Evolutionary conservation across 1,140 invertebrate species (phyloP).

Genomic region (Drosophila cardini): DNA sequence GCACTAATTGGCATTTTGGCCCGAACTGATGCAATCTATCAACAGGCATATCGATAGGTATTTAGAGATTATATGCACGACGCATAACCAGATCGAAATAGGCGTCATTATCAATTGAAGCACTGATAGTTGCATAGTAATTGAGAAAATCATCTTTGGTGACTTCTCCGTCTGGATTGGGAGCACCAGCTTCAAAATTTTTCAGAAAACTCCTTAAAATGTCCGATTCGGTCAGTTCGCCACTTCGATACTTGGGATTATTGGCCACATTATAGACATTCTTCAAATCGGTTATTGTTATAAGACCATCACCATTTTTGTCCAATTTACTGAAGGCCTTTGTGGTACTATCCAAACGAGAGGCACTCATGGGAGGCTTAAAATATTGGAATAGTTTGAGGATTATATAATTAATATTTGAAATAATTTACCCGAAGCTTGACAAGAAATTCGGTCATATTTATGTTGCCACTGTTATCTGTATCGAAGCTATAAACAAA

Average conservation of each 20-base stretch:
- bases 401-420: not conserved
- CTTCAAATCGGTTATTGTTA: conserved; percentile 92
- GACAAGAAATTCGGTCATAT: conserved; percentile 94
- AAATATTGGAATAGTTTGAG: not conserved
- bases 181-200: conserved; percentile 92
- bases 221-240: conserved; percentile 93
- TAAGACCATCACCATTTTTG: conserved; percentile 92
- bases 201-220: conserved; percentile 93
- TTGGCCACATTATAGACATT: conserved; percentile 69
- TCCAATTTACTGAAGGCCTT: conserved; percentile 96
- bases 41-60: conserved; percentile 5
- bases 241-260: conserved; percentile 90
- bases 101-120: conserved; percentile 96
- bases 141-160: conserved; percentile 97
- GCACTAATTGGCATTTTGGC: not conserved
- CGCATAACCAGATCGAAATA: conserved; percentile 98
- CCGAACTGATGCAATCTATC: not conserved
- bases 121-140: conserved; percentile 96
- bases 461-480: conserved; percentile 92
- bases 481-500: conserved; percentile 89
- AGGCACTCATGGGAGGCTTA: conserved; percentile 94
- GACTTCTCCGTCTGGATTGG: conserved; percentile 91
- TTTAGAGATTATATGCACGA: conserved; percentile 94
- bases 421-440: conserved; percentile 91
- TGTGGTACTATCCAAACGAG: conserved; percentile 90